phyloP scores from a whole-genome alignment of 2,888 invertebrate genomes.

The Ceraclea dissimilis region DNA sequence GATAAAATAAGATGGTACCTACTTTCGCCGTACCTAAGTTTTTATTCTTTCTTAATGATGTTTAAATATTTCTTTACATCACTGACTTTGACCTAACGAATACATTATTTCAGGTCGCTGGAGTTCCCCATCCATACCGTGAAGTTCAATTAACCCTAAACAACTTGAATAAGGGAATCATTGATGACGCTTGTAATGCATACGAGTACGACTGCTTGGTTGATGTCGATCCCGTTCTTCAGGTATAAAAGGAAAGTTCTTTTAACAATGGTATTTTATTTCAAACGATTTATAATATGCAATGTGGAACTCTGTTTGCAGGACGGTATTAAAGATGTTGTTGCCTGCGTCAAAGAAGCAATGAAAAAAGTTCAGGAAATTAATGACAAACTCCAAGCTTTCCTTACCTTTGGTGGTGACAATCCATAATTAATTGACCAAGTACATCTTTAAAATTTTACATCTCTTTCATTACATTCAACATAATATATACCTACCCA shows the following conservation, averaged over 20 bases:
- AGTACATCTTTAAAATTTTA: not conserved
- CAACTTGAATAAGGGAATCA: slow-evolving; percentile 1
- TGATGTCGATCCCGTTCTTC: not conserved
- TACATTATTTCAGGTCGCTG: not conserved
- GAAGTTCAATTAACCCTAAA: not conserved
- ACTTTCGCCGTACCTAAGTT: too few relatives aligned
- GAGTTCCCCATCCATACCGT: not conserved
- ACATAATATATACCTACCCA: not conserved
- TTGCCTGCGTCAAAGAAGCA: too few relatives aligned
- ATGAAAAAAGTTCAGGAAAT: too few relatives aligned
- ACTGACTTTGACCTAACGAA: too few relatives aligned
- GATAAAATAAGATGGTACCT: too few relatives aligned
- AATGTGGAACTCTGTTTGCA: not conserved
- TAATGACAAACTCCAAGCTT: too few relatives aligned
- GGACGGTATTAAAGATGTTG: too few relatives aligned
- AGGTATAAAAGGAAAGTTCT: not conserved
- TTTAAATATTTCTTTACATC: too few relatives aligned
- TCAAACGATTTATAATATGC: not conserved
- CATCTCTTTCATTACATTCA: not conserved
- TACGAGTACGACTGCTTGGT: slow-evolving; percentile 3
- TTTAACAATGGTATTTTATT: not conserved
- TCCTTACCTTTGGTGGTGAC: too few relatives aligned
- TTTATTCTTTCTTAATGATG: too few relatives aligned
- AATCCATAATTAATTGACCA: too few relatives aligned
- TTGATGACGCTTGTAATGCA: slow-evolving; percentile 6